Evolutionary conservation across 2,797 vertebrate genomes (phyloP).

Genomic region (Hippoglossus hippoglossus): DNA sequence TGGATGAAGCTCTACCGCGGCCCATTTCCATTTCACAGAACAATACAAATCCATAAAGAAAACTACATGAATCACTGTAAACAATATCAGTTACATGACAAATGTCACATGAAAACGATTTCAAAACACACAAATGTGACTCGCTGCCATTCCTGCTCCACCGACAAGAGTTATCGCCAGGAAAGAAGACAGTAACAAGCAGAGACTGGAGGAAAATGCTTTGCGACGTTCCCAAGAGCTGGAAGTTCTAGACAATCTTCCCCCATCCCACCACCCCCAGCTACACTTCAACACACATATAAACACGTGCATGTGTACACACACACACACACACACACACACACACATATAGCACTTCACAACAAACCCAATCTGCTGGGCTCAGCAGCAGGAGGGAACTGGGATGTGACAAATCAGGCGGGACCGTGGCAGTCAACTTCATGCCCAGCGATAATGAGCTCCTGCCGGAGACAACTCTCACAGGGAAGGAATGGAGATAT

Average conservation of each 20-base stretch:
- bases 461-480: constrained; percentile 76
- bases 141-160: constrained; percentile 6
- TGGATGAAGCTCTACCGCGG: constrained; percentile 33
- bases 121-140: constrained; percentile 9
- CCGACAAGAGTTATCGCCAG: constrained; percentile 45
- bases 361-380: constrained; percentile 63
- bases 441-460: constrained; percentile 85
- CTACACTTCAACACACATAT: neutral
- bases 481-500: constrained; percentile 32
- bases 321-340: constrained; percentile 7
- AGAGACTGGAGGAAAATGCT: constrained; percentile 41
- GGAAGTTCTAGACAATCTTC: constrained; percentile 45
- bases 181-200: constrained; percentile 58
- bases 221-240: constrained; percentile 58
- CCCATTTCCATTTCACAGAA: constrained; percentile 40
- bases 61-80: constrained; percentile 53
- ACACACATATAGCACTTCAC: constrained; percentile 22
- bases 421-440: constrained; percentile 77
- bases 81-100: constrained; percentile 44
- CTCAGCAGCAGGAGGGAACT: constrained; percentile 51
- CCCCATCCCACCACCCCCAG: constrained; percentile 23
- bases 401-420: constrained; percentile 76
- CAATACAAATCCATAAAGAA: constrained; percentile 50
- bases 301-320: constrained; percentile 1
- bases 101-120: constrained; percentile 40